Evolutionary conservation across 2,888 invertebrate genomes (phyloP).

Genomic region (Diarsia dahlii): DNA sequence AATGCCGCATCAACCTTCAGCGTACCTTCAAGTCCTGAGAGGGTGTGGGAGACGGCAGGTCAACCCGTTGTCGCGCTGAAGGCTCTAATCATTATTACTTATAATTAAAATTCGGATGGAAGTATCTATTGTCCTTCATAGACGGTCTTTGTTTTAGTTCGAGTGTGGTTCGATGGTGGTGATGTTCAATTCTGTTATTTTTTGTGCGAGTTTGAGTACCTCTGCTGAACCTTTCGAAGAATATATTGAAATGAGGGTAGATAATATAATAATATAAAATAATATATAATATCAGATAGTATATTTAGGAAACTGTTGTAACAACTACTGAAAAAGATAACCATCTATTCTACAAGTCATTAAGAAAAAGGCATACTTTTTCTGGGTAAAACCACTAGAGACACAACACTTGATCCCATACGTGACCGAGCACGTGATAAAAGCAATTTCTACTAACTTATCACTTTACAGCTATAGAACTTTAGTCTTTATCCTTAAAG

Average conservation of each 20-base stretch:
- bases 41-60: constrained; percentile 86
- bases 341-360: background rate
- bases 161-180: constrained; percentile 28
- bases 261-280: too few species aligned
- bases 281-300: too few species aligned
- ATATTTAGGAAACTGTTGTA: background rate
- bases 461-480: background rate
- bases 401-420: background rate
- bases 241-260: too few species aligned
- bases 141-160: constrained; percentile 52
- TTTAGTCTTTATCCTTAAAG: background rate
- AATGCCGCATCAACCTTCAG: constrained; percentile 73
- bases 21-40: constrained; percentile 67
- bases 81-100: constrained; percentile 88
- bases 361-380: background rate
- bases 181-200: constrained; percentile 23
- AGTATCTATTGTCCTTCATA: constrained; percentile 78
- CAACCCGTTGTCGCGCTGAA: constrained; percentile 87
- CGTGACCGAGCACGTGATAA: background rate
- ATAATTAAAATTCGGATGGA: constrained; percentile 87
- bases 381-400: background rate
- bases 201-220: too few species aligned
- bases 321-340: background rate
- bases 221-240: too few species aligned
- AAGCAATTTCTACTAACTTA: background rate